Evolutionary conservation across 2,797 vertebrate species (phyloP), one percentile per base, ranked within the genome.

Genomic region (Melanotaenia parkinsoni): DNA sequence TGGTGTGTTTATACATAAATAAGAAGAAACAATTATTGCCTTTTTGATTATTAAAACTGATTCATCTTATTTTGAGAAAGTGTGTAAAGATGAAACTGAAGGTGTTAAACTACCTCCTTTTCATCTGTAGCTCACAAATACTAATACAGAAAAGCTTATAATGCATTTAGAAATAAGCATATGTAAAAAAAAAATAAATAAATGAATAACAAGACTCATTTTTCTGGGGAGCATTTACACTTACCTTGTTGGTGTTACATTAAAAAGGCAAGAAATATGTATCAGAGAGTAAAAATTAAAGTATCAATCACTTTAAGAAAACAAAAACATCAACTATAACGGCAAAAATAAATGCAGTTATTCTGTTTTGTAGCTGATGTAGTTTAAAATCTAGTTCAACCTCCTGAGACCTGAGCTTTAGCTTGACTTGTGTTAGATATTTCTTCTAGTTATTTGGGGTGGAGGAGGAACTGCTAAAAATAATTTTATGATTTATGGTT

Each of bases 231-330:
- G 2, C 5, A 65, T 54, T 22, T 16, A 24, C n/a, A 83, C 85
- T 85, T 88, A 86, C 87, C 91, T 87, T 60, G 14, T 72, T 64
- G 74, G 60, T 37, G 45, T 76, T 76, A 65, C 56, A 35, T 67
- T 77, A 47, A 63, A 33, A 56, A 38, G 63, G 64, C 8, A 72
- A 35, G 24, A 30, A 65, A 78, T 64, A 62, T 26, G 68, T 59
- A 56, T 72, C 20, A 75, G 50, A 47, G 40, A 53, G 61, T 16
- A 50, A 43, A 60, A 51, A 14, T 10, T 22, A 12, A 35, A 24
- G 62, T 22, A 1, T 63, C 37, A 50, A 2, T 0, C 0, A 1
- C 20, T n/a, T 59, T 68, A 79, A 57, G 3, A 40, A 14, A 20
- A 63, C 7, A 61, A 77, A 37, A 62, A 63, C 50, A 59, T 38